Percentiles rank a stretch among this genome's conserved stretches.
Evolutionary conservation across 2,888 invertebrate genomes (phyloP).

Genomic region (Buathra laborator): DNA sequence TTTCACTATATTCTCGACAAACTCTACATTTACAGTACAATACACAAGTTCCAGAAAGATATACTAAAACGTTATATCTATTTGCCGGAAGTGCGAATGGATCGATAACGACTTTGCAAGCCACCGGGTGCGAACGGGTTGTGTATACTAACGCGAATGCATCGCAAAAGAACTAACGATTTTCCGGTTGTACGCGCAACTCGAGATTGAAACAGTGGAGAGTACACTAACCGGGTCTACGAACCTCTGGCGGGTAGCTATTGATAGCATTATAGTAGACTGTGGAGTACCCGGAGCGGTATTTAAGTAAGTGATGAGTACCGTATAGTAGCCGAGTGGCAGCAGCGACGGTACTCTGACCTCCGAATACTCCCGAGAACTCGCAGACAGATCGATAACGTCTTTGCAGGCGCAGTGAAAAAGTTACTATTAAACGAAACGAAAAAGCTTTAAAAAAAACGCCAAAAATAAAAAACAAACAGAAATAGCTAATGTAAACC

Average conservation of each 20-base stretch:
- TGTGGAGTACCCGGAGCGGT: slow-evolving; percentile 3
- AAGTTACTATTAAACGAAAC: background rate
- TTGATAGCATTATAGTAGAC: slow-evolving; percentile 36
- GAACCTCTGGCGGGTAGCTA: slow-evolving; percentile 17
- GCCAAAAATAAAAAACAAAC: background rate
- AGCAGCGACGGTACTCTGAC: background rate
- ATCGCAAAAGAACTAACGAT: slow-evolving; percentile 25
- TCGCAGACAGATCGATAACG: background rate
- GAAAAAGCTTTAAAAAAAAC: background rate
- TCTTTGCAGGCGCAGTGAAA: background rate
- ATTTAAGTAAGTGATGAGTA: slow-evolving; percentile 6
- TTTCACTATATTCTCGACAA: background rate
- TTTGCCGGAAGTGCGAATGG: slow-evolving; percentile 33
- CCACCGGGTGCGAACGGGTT: slow-evolving; percentile 35
- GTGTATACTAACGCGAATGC: slow-evolving; percentile 15
- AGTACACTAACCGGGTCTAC: slow-evolving; percentile 13
- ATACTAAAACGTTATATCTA: background rate
- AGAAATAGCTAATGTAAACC: background rate
- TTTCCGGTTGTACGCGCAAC: background rate
- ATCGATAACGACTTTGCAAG: slow-evolving; percentile 62
- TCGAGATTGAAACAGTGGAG: slow-evolving; percentile 3
- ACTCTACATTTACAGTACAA: background rate
- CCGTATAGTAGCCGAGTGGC: background rate
- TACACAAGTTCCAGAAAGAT: background rate
- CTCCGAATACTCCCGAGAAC: background rate